Conservation (phyloP, 1,140 invertebrate genomes). For the Drosophila lacteicornis region DNA sequence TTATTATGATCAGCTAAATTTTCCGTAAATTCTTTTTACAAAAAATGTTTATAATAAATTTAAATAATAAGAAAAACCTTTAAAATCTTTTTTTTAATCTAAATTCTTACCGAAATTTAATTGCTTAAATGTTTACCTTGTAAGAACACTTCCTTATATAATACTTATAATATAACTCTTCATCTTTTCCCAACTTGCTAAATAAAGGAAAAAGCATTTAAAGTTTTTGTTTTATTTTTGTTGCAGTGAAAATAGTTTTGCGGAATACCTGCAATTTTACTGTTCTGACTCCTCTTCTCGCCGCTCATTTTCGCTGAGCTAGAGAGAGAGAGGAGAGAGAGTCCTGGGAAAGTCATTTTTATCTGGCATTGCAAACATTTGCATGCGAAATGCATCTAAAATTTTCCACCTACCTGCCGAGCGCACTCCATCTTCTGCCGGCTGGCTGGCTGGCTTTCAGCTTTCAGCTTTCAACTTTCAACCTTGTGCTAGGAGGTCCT, state of each 20-base stretch:
- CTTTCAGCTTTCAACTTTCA: conserved; percentile 35
- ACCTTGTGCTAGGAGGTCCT: conserved; percentile 35
- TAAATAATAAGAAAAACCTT: too few species aligned
- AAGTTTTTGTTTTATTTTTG: conserved; percentile 5
- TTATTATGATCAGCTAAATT: too few species aligned
- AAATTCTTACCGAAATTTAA: too few species aligned
- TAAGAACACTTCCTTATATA: too few species aligned
- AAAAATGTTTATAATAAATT: too few species aligned
- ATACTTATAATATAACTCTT: too few species aligned
- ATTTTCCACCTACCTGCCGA: conserved; percentile 50
- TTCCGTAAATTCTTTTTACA: too few species aligned
- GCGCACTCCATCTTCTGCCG: conserved; percentile 33
- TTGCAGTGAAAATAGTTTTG: conserved; percentile 31
- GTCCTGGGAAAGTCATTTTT: conserved; percentile 63
- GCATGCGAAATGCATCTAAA: conserved; percentile 77
- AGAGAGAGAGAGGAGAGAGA: neutral
- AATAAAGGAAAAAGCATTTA: too few species aligned
- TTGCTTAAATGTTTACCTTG: too few species aligned
- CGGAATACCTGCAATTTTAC: conserved; percentile 48
- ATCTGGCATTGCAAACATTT: conserved; percentile 76
- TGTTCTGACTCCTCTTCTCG: neutral
- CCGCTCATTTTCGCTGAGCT: conserved; percentile 26
- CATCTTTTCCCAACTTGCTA: too few species aligned
- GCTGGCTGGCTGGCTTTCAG: conserved; percentile 6
- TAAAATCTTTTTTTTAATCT: too few species aligned